Percentiles rank a stretch among this genome's conserved stretches.
phyloP scores from a whole-genome alignment of 2,888 invertebrate species.

The Watsonalla cultraria region DNA sequence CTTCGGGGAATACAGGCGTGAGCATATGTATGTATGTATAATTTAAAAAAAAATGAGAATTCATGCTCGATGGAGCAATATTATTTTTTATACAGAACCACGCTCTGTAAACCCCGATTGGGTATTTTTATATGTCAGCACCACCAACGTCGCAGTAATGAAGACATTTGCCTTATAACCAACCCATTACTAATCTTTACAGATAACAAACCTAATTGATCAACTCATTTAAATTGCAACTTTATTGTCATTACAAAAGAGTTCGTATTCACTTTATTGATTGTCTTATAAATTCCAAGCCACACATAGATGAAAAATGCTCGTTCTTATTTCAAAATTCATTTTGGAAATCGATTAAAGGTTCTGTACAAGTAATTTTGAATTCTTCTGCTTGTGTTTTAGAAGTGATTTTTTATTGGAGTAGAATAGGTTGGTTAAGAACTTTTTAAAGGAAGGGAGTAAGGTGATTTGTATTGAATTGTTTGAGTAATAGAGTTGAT shows the following conservation, averaged over 20 bases:
- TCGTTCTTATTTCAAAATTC: neutral
- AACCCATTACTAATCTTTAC: constrained; percentile 43
- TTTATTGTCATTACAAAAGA: neutral
- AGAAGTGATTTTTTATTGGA: neutral
- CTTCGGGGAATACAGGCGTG: no score
- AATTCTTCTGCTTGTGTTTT: neutral
- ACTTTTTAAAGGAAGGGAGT: neutral
- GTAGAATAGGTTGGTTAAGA: neutral
- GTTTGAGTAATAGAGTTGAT: constrained; percentile 3
- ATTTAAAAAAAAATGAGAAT: no score
- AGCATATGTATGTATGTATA: no score
- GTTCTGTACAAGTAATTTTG: constrained; percentile 1
- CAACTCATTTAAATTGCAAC: constrained; percentile 2
- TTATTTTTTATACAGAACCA: neutral
- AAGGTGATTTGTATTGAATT: constrained; percentile 3
- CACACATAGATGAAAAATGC: neutral
- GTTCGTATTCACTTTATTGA: constrained; percentile 3
- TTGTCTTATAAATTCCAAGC: constrained; percentile 12
- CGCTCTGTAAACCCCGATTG: neutral
- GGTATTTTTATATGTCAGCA: constrained; percentile 8
- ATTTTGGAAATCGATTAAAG: constrained; percentile 4
- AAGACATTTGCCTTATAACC: constrained; percentile 61
- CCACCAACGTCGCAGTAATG: constrained; percentile 65
- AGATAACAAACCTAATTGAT: constrained; percentile 34
- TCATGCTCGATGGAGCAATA: no score